Evolutionary conservation across 1,140 invertebrate species (phyloP).

Genomic region (Dinothrombium tinctorium): DNA sequence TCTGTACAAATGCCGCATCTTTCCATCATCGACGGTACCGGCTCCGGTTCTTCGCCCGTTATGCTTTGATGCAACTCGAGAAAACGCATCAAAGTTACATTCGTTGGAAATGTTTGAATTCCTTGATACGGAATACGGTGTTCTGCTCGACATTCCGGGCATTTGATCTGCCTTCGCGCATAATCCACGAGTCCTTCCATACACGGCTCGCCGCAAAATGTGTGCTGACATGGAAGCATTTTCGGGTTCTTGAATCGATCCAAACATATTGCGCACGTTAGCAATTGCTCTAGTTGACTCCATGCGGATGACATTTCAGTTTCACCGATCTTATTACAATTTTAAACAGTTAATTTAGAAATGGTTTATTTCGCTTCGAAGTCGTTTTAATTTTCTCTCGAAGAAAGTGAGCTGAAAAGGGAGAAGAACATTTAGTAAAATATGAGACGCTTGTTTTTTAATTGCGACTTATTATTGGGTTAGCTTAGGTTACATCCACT

Average conservation of each 20-base stretch:
- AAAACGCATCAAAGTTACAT: slow-evolving; percentile 82
- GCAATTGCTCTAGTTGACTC: slow-evolving; percentile 74
- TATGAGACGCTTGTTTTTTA: too few species aligned
- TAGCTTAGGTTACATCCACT: too few species aligned
- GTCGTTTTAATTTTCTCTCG: too few species aligned
- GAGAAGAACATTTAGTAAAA: too few species aligned
- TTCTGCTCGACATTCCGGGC: slow-evolving; percentile 93
- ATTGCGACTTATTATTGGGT: too few species aligned
- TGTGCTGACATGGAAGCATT: slow-evolving; percentile 95
- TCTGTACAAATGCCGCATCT: slow-evolving; percentile 55
- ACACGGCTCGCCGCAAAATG: slow-evolving; percentile 94
- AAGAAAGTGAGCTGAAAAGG: too few species aligned
- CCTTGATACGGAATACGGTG: slow-evolving; percentile 78
- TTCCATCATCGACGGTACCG: slow-evolving; percentile 21
- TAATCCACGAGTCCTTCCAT: slow-evolving; percentile 91
- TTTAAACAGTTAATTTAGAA: too few species aligned
- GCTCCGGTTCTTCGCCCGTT: slow-evolving; percentile 32
- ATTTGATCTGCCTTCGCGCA: slow-evolving; percentile 81
- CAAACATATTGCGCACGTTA: slow-evolving; percentile 92
- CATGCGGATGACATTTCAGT: slow-evolving; percentile 17
- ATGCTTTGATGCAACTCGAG: slow-evolving; percentile 83
- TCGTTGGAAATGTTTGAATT: slow-evolving; percentile 80
- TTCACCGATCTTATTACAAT: too few species aligned
- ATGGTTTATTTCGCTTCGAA: too few species aligned
- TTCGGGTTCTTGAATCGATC: slow-evolving; percentile 92